These are phyloP conservation scores for Drosophila carrolli DNA, from an alignment of 1,140 invertebrate species.

Conservation along the genomic window DNA sequence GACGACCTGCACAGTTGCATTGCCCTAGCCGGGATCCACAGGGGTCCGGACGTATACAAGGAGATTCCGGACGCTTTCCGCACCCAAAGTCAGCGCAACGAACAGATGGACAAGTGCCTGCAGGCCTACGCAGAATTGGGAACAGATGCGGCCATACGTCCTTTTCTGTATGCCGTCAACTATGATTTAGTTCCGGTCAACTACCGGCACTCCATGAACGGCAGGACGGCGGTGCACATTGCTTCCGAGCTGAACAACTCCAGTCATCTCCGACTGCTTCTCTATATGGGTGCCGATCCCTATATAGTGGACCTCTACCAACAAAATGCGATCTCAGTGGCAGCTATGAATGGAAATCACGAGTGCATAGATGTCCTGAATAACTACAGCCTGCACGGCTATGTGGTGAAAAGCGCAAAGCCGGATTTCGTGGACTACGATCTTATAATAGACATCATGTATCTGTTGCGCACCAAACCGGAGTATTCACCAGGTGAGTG, in stretches of 20 bases:
- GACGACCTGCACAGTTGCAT: constrained; percentile 52
- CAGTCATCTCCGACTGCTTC: constrained; percentile 87
- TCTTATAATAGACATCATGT: constrained; percentile 66
- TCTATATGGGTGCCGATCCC: constrained; percentile 89
- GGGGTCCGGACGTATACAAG: constrained; percentile 48
- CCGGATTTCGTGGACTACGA: constrained; percentile 60
- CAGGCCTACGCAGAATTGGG: constrained; percentile 64
- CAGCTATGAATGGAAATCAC: constrained; percentile 72
- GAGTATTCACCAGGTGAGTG: constrained; percentile 49
- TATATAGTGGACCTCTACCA: constrained; percentile 87
- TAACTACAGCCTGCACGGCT: constrained; percentile 45
- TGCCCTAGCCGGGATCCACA: constrained; percentile 23
- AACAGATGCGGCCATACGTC: constrained; percentile 86
- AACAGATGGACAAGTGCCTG: constrained; percentile 61
- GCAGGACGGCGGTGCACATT: constrained; percentile 90
- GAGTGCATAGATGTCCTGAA: constrained; percentile 63
- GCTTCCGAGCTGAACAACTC: constrained; percentile 88
- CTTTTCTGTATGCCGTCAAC: constrained; percentile 88
- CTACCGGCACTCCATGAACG: constrained; percentile 89
- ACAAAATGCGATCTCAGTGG: constrained; percentile 89
- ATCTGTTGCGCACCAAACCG: constrained; percentile 46
- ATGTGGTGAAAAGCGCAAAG: constrained; percentile 36
- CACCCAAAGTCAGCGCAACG: constrained; percentile 38
- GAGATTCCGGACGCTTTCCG: constrained; percentile 87
- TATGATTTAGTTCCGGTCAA: constrained; percentile 88